Evolutionary conservation across 2,113 vertebrate species (phyloP).

Genomic region (Zonotrichia leucophrys): DNA sequence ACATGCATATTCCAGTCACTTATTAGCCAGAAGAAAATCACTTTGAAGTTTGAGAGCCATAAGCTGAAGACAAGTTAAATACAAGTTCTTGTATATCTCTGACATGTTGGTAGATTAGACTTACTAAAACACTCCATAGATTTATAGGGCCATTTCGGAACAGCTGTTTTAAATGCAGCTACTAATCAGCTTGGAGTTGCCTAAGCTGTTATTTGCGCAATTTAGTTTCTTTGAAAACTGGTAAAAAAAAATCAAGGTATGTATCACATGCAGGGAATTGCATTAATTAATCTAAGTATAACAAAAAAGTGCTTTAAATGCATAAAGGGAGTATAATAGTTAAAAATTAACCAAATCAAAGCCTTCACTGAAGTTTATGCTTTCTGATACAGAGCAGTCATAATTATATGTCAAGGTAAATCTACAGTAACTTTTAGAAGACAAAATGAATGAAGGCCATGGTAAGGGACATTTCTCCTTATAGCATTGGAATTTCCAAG

Average conservation of each 20-base stretch:
- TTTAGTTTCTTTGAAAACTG: neutral
- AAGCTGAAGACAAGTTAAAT: constrained; percentile 16
- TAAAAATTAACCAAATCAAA: neutral
- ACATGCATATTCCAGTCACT: neutral
- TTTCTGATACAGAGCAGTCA: neutral
- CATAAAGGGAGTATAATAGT: neutral
- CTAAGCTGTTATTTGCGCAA: neutral
- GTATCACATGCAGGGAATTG: neutral
- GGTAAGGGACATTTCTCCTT: neutral
- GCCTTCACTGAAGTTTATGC: neutral
- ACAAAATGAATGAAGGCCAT: neutral
- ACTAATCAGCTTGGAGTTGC: neutral
- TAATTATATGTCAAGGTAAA: neutral
- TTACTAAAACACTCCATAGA: neutral
- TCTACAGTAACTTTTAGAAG: neutral
- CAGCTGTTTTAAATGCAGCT: neutral
- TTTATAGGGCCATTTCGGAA: neutral
- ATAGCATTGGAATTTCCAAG: neutral
- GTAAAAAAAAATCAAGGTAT: neutral
- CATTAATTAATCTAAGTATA: neutral
- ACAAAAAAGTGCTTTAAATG: neutral
- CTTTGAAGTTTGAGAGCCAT: neutral
- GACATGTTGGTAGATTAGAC: neutral
- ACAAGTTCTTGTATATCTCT: neutral
- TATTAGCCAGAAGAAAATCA: constrained; percentile 24